Evolutionary conservation across 2,888 invertebrate genomes (phyloP).

Genomic region (Auanema sp.): DNA sequence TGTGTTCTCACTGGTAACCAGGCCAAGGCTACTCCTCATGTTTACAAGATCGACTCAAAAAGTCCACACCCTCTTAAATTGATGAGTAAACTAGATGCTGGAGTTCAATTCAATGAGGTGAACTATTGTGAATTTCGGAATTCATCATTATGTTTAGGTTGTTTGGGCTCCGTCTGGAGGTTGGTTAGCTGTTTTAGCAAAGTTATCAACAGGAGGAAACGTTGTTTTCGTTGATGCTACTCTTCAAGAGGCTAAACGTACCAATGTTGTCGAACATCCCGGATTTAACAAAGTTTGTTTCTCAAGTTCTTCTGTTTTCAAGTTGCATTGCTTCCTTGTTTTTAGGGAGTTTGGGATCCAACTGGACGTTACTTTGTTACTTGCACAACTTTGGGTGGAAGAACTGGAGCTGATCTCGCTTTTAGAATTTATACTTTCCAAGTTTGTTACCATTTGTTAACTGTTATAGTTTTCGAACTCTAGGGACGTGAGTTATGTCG

Average conservation of each 20-base stretch:
- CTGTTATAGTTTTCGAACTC: neutral
- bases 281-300: slow-evolving; percentile 41
- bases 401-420: slow-evolving; percentile 73
- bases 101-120: slow-evolving; percentile 54
- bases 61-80: slow-evolving; percentile 51
- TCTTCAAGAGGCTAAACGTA: slow-evolving; percentile 48
- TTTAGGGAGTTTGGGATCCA: slow-evolving; percentile 98
- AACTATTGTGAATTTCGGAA: neutral
- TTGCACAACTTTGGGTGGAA: slow-evolving; percentile 87
- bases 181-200: slow-evolving; percentile 66
- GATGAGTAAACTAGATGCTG: slow-evolving; percentile 57
- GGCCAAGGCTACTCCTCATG: slow-evolving; percentile 55
- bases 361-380: slow-evolving; percentile 95
- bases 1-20: slow-evolving; percentile 84
- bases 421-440: slow-evolving; percentile 99
- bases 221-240: slow-evolving; percentile 61
- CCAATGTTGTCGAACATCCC: slow-evolving; percentile 50
- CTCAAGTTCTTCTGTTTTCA: slow-evolving; percentile 83
- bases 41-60: slow-evolving; percentile 56
- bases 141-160: slow-evolving; percentile 68
- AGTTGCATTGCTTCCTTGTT: slow-evolving; percentile 70
- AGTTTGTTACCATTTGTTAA: slow-evolving; percentile 9
- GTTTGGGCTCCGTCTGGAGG: slow-evolving; percentile 69
- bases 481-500: slow-evolving; percentile 73
- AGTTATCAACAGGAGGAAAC: slow-evolving; percentile 52